A percentile compares a stretch with the other conserved stretches of the same genome.
phyloP scores from a whole-genome alignment of 2,888 invertebrate genomes.

The Caenorhabditis macrosperma region DNA sequence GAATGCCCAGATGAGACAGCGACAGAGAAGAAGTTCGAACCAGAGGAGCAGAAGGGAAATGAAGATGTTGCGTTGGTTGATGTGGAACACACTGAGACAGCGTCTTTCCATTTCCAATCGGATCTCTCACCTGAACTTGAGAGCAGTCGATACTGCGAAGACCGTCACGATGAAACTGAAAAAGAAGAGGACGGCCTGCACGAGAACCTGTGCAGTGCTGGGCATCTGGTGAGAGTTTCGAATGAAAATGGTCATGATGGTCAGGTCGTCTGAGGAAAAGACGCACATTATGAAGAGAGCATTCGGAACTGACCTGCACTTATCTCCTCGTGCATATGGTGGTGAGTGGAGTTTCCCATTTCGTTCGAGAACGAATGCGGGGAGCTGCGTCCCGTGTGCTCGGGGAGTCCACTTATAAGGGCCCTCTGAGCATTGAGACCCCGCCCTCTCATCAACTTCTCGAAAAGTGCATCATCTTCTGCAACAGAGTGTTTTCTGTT shows the following conservation, averaged over 20 bases:
- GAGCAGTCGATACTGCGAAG: constrained; percentile 40
- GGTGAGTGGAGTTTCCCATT: constrained; percentile 18
- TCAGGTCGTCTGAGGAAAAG: constrained; percentile 37
- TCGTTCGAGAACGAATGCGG: no score
- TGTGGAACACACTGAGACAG: constrained; percentile 47
- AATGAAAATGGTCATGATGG: constrained; percentile 53
- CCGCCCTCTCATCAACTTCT: not conserved
- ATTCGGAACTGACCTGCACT: constrained; percentile 19
- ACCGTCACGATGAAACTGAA: constrained; percentile 49
- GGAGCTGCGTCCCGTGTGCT: not conserved
- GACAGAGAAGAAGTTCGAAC: constrained; percentile 51
- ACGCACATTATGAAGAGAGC: not conserved
- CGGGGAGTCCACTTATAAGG: not conserved
- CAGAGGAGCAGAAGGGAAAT: constrained; percentile 42
- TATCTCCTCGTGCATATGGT: constrained; percentile 34
- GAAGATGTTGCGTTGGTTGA: constrained; percentile 54
- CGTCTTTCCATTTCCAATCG: not conserved
- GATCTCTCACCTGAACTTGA: constrained; percentile 41
- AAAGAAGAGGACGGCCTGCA: constrained; percentile 43
- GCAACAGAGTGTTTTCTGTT: not conserved
- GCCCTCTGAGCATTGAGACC: not conserved
- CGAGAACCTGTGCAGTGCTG: constrained; percentile 17
- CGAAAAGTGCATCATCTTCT: not conserved
- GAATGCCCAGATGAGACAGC: constrained; percentile 48
- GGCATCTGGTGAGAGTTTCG: constrained; percentile 48